A percentile compares a stretch with the other conserved stretches of the same genome.
Conservation (phyloP, 2,888 invertebrate genomes). For the Drosophila cognata region DNA sequence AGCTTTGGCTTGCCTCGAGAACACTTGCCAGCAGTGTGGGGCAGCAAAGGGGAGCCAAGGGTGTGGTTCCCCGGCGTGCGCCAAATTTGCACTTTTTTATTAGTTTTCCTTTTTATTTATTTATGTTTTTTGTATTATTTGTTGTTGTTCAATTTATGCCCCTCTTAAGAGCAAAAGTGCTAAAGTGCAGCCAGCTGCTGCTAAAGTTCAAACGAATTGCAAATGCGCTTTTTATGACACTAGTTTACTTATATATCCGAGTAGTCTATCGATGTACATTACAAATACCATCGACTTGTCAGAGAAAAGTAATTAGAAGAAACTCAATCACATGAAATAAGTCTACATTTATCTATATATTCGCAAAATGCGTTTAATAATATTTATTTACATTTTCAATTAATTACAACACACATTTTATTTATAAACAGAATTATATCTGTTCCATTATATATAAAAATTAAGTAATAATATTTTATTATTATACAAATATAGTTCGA, state of each 20-base stretch:
- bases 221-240: conserved; percentile 15
- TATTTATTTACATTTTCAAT: background rate
- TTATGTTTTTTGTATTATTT: conserved; percentile 11
- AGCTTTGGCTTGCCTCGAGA: conserved; percentile 44
- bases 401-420: background rate
- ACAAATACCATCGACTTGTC: background rate
- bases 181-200: conserved; percentile 31
- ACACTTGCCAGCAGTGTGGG: conserved; percentile 28
- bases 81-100: conserved; percentile 50
- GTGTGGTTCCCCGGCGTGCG: conserved; percentile 31
- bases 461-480: background rate
- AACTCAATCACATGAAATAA: background rate
- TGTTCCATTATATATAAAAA: too few species aligned
- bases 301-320: background rate
- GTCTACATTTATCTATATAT: background rate
- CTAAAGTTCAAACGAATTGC: conserved; percentile 17
- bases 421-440: too few species aligned
- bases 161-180: conserved; percentile 26
- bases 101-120: conserved; percentile 27
- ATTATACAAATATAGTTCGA: background rate
- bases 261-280: background rate
- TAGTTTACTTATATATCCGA: background rate
- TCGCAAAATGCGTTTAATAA: background rate
- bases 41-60: background rate
- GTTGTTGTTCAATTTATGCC: conserved; percentile 53